Percentiles rank a stretch among this genome's conserved stretches.
Evolutionary conservation across 2,797 vertebrate genomes (phyloP).

Genomic region (Lagorchestes hirsutus): DNA sequence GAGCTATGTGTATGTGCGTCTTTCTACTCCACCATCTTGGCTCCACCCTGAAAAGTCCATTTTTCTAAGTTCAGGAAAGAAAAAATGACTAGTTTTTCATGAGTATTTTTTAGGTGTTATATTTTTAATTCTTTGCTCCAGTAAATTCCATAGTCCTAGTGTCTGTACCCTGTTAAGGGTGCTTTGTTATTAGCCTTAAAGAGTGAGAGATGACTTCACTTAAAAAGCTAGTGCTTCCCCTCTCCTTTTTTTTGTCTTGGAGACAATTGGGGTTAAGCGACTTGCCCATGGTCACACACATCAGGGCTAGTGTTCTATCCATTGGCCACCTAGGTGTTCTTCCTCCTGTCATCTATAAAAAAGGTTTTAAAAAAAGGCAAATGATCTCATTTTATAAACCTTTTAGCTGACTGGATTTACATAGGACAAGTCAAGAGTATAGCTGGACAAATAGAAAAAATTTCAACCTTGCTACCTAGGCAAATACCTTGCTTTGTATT

Average conservation of each 20-base stretch:
- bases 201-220: neutral
- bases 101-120: constrained; percentile 9
- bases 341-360: neutral
- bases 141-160: neutral
- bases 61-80: constrained; percentile 10
- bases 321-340: neutral
- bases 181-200: neutral
- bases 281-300: neutral
- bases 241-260: neutral
- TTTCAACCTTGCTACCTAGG: neutral
- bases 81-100: constrained; percentile 15
- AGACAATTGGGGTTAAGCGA: neutral
- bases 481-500: neutral
- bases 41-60: too few relatives aligned
- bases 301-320: neutral
- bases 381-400: neutral
- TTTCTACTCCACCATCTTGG: too few relatives aligned
- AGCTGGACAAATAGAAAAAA: neutral
- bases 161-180: neutral
- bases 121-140: constrained; percentile 7
- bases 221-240: neutral
- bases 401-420: neutral
- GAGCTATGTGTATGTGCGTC: too few relatives aligned
- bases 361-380: neutral
- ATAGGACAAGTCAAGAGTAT: neutral